phyloP scores from a whole-genome alignment of 2,797 vertebrate genomes.

The Lateolabrax maculatus region DNA sequence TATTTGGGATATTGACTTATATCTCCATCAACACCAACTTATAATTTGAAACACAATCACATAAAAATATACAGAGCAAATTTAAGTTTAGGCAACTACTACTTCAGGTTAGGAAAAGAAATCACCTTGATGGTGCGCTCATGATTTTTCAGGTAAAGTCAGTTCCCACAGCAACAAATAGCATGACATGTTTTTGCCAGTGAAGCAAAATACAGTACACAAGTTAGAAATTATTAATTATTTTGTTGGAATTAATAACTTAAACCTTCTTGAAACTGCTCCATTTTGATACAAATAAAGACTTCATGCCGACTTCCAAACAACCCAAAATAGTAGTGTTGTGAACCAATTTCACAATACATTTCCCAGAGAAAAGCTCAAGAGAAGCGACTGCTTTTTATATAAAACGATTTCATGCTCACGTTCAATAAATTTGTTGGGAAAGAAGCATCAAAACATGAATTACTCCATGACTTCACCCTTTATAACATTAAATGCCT shows the following conservation, averaged over 20 bases:
- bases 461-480: constrained; percentile 13
- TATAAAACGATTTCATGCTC: constrained; percentile 29
- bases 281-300: neutral
- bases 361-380: neutral
- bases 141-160: neutral
- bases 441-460: constrained; percentile 10
- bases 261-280: neutral
- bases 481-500: neutral
- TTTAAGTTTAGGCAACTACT: neutral
- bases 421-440: constrained; percentile 32
- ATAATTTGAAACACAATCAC: neutral
- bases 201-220: neutral
- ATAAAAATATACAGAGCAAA: neutral
- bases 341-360: constrained; percentile 17
- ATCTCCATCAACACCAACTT: neutral
- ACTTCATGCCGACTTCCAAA: neutral
- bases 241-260: neutral
- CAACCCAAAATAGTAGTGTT: neutral
- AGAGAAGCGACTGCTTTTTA: constrained; percentile 6
- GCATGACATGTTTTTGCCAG: neutral
- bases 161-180: neutral
- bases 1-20: neutral
- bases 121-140: neutral
- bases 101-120: neutral
- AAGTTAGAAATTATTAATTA: neutral